Evolutionary conservation across 2,888 invertebrate genomes (phyloP).

Genomic region (Orthosia incerta): DNA sequence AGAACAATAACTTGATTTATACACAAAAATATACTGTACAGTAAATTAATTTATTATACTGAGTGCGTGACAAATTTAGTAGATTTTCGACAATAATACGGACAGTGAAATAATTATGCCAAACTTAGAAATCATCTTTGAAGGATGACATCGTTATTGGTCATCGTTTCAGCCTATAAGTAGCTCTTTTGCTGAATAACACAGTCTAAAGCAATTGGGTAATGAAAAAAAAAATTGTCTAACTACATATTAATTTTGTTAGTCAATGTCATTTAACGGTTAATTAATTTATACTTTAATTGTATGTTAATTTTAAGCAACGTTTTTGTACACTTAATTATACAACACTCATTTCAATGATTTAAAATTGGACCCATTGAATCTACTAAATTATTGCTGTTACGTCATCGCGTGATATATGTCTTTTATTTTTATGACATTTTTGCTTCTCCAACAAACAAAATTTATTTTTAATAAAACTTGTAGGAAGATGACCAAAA

Average conservation of each 20-base stretch:
- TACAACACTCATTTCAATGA: background rate
- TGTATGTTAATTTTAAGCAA: constrained; percentile 11
- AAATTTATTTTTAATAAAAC: background rate
- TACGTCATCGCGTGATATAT: background rate
- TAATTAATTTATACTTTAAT: constrained; percentile 3
- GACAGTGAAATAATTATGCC: background rate
- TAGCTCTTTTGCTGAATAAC: background rate
- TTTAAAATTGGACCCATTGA: background rate
- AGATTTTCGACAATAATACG: background rate
- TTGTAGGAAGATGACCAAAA: background rate
- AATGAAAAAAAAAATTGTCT: background rate
- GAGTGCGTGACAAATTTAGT: background rate
- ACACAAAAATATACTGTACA: background rate
- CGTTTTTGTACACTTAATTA: background rate
- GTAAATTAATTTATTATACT: background rate
- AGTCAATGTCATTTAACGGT: background rate
- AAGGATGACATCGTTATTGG: background rate
- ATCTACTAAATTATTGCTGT: background rate
- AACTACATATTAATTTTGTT: background rate
- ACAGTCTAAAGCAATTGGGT: background rate
- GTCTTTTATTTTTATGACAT: background rate
- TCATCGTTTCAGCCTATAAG: background rate
- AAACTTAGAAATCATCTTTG: background rate
- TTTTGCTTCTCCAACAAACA: background rate
- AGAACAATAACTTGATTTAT: background rate